Conservation (phyloP, 64 coral and sea anemone genomes). For the Montipora cactus region DNA sequence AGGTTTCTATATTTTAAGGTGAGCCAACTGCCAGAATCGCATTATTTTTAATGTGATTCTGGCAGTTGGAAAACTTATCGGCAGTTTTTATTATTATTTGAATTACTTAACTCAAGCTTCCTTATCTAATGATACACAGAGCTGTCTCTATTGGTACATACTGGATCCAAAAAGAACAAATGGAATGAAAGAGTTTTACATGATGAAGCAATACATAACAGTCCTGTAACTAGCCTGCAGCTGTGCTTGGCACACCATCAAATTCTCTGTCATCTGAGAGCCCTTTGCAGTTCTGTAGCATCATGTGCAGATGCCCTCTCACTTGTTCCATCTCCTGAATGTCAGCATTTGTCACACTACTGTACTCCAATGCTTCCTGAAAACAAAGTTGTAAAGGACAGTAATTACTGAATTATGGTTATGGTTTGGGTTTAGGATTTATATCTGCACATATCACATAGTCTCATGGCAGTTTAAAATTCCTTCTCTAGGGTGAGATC, state of each 20-base stretch:
- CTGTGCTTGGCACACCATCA: conserved; percentile 61
- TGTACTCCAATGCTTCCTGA: conserved; percentile 34
- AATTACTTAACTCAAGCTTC: background rate
- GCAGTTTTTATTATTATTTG: background rate
- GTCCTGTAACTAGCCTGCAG: background rate
- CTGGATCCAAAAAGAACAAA: background rate
- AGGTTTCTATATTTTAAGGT: no score
- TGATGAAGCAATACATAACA: background rate
- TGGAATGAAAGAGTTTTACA: no score
- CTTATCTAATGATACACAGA: background rate
- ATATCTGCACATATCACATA: no score
- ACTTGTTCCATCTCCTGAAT: conserved; percentile 99
- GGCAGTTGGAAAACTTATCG: no score
- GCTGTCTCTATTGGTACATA: background rate
- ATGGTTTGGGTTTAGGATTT: no score
- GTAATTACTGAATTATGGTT: no score
- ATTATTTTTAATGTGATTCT: no score
- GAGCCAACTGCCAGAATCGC: no score
- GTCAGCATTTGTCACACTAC: conserved; percentile 88
- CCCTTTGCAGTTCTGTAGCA: conserved; percentile 85
- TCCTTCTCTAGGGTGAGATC: no score
- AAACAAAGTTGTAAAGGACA: background rate
- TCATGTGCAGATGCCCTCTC: conserved; percentile 81
- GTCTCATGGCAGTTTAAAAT: no score
- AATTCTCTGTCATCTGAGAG: conserved; percentile 77